These are phyloP conservation scores for Dolichoris vasculosae DNA, from an alignment of 1,140 invertebrate genomes.

Conservation along the genomic window DNA sequence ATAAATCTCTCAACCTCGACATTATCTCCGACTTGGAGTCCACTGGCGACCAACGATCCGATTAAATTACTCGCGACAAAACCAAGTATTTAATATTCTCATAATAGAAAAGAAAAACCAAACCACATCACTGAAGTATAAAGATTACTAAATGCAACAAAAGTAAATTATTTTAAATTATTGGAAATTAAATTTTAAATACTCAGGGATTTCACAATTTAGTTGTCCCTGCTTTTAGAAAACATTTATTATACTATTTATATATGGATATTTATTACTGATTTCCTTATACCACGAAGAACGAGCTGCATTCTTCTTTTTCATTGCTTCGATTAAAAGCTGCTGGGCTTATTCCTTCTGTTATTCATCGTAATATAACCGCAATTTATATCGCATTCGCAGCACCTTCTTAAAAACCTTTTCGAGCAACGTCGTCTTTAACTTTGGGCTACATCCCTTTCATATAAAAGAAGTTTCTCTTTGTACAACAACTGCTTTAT, in stretches of 20 bases:
- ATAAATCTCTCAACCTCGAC: slow-evolving; percentile 39
- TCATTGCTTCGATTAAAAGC: slow-evolving; percentile 6
- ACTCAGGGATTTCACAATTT: not conserved
- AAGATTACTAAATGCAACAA: not conserved
- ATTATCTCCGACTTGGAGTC: not conserved
- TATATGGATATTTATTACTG: not conserved
- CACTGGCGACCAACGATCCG: not conserved
- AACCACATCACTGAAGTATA: not conserved
- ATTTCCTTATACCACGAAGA: not conserved
- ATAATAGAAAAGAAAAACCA: not conserved
- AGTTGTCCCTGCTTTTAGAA: not conserved
- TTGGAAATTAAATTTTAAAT: slow-evolving; percentile 44
- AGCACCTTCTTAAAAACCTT: slow-evolving; percentile 24
- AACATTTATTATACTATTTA: not conserved
- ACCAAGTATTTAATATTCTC: slow-evolving; percentile 1
- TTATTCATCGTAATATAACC: slow-evolving; percentile 4
- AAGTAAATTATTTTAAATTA: slow-evolving; percentile 44
- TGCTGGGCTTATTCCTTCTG: not conserved
- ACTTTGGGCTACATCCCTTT: slow-evolving; percentile 5
- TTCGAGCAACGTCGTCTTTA: not conserved
- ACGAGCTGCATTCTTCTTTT: not conserved
- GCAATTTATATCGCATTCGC: slow-evolving; percentile 32
- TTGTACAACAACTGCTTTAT: slow-evolving; percentile 18
- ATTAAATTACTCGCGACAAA: slow-evolving; percentile 46
- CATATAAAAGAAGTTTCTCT: slow-evolving; percentile 29